phyloP scores from a whole-genome alignment of 2,113 vertebrate species.

The Tinamus guttatus region DNA sequence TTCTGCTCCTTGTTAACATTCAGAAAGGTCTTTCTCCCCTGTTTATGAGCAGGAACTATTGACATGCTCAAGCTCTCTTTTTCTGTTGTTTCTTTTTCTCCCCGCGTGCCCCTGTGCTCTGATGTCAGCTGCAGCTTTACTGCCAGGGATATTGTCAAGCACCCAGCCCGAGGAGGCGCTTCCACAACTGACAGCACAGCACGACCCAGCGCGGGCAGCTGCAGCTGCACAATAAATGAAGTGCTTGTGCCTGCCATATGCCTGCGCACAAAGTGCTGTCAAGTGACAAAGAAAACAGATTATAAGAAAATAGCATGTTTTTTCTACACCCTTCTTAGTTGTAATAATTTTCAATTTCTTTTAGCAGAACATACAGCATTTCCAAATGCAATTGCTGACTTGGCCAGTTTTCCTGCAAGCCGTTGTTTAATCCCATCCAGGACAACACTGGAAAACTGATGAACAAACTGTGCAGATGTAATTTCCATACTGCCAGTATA shows the following conservation, averaged over 20 bases:
- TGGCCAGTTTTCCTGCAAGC: background rate
- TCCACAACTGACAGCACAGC: background rate
- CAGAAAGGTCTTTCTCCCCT: background rate
- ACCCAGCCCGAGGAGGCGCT: background rate
- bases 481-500: background rate
- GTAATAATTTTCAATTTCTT: background rate
- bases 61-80: background rate
- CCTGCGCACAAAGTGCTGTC: background rate
- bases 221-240: background rate
- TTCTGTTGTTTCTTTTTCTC: background rate
- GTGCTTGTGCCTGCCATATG: background rate
- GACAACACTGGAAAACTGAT: background rate
- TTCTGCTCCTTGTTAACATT: background rate
- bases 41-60: background rate
- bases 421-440: background rate
- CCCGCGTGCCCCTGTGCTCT: background rate
- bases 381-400: background rate
- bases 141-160: background rate
- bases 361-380: background rate
- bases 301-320: conserved; percentile 12
- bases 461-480: background rate
- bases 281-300: conserved; percentile 21
- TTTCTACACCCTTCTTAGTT: background rate
- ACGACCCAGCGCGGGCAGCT: background rate
- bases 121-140: background rate